Percentiles rank a stretch among this genome's conserved stretches.
phyloP scores from a whole-genome alignment of 30 jellyfish, hydroid and myxozoan species.

The Clytia hemisphaerica region DNA sequence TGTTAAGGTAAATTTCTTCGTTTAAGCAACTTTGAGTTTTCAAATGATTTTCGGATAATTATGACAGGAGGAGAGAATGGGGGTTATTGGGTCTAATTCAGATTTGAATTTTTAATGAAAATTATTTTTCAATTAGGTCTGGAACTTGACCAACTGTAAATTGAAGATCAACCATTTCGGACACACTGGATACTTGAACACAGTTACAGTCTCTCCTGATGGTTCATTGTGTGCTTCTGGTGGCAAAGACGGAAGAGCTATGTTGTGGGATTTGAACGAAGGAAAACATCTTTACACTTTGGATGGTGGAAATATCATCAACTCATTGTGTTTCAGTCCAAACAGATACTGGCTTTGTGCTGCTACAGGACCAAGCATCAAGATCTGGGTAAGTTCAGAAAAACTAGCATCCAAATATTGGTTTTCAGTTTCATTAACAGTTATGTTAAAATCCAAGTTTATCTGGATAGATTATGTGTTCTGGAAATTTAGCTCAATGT shows the following conservation, averaged over 20 bases:
- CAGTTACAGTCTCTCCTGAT: constrained; percentile 93
- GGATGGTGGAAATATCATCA: constrained; percentile 74
- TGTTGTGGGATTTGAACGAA: constrained; percentile 95
- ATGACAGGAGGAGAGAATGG: too few relatives aligned
- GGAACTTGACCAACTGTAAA: constrained; percentile 94
- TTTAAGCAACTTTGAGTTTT: background rate
- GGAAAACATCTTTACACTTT: constrained; percentile 82
- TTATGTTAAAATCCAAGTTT: too few relatives aligned
- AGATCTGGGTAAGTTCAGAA: constrained; percentile 94
- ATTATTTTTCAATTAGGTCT: too few relatives aligned
- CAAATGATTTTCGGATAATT: background rate
- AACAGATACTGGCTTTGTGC: constrained; percentile 95
- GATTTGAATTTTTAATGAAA: too few relatives aligned
- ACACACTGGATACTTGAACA: constrained; percentile 80
- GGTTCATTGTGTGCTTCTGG: constrained; percentile 98
- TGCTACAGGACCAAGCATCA: constrained; percentile 95
- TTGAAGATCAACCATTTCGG: constrained; percentile 92
- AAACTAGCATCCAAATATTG: too few relatives aligned
- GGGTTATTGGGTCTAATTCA: too few relatives aligned
- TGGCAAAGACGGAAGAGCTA: constrained; percentile 95
- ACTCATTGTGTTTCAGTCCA: constrained; percentile 91
- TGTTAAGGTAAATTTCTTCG: constrained; percentile 51
- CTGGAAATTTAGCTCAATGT: too few relatives aligned
- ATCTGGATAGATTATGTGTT: too few relatives aligned
- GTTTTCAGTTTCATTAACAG: too few relatives aligned